Evolutionary conservation across 1,140 invertebrate genomes (phyloP).

Genomic region (Aphis craccivora): DNA sequence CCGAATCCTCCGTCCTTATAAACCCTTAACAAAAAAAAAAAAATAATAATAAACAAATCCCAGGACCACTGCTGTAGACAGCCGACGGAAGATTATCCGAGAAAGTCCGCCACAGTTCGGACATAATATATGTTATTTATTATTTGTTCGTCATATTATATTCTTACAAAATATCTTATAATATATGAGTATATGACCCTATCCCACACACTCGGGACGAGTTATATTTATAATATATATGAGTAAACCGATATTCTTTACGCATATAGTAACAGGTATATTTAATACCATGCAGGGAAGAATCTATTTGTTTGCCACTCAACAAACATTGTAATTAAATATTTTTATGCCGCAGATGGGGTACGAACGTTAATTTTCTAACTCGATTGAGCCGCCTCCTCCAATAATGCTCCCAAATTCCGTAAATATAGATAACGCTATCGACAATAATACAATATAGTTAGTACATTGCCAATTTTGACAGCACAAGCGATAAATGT

Average conservation of each 20-base stretch:
- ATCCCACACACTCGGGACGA: neutral
- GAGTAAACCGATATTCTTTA: neutral
- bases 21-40: neutral
- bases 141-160: constrained; percentile 28
- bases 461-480: neutral
- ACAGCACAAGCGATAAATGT: neutral
- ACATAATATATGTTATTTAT: constrained; percentile 31
- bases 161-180: neutral
- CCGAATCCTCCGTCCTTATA: neutral
- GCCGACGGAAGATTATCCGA: neutral
- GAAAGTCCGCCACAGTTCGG: constrained; percentile 17
- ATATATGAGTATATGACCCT: constrained; percentile 22
- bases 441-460: neutral
- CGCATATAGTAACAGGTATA: neutral
- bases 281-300: neutral
- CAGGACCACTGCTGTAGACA: neutral
- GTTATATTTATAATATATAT: neutral
- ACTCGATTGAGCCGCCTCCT: neutral
- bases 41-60: constrained; percentile 12
- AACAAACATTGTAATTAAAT: neutral
- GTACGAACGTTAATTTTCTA: neutral
- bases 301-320: neutral
- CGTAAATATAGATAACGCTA: neutral
- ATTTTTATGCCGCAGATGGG: neutral
- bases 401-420: neutral